phyloP scores from a whole-genome alignment of 2,797 vertebrate species.

The Merluccius polli region DNA sequence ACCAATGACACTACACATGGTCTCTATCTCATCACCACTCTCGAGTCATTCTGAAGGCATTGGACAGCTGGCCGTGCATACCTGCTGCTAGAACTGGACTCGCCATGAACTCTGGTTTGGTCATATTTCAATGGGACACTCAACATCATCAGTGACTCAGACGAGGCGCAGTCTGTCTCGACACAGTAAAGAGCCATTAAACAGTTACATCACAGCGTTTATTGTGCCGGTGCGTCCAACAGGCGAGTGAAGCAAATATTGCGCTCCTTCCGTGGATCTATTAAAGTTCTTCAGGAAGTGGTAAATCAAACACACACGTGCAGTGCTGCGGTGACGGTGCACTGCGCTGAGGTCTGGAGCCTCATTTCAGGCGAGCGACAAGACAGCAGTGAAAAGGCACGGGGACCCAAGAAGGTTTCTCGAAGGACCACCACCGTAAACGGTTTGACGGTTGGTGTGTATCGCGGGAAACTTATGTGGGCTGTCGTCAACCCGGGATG shows the following conservation, averaged over 20 bases:
- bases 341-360: neutral
- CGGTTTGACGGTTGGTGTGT: neutral
- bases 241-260: neutral
- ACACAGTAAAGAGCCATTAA: neutral
- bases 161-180: neutral
- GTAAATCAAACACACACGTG: neutral
- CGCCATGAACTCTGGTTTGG: neutral
- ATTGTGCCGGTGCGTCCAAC: neutral
- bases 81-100: neutral
- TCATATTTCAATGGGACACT: neutral
- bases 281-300: neutral
- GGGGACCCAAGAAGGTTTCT: neutral
- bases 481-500: neutral
- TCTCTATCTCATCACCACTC: neutral
- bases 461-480: neutral
- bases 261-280: neutral
- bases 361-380: neutral
- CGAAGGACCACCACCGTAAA: neutral
- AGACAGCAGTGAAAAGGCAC: neutral
- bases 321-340: neutral
- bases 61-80: neutral
- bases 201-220: neutral
- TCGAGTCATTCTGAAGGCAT: neutral
- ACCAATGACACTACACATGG: neutral
- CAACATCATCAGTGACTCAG: neutral